Evolutionary conservation across 2,113 vertebrate species (phyloP).

Genomic region (Serilophus lunatus): DNA sequence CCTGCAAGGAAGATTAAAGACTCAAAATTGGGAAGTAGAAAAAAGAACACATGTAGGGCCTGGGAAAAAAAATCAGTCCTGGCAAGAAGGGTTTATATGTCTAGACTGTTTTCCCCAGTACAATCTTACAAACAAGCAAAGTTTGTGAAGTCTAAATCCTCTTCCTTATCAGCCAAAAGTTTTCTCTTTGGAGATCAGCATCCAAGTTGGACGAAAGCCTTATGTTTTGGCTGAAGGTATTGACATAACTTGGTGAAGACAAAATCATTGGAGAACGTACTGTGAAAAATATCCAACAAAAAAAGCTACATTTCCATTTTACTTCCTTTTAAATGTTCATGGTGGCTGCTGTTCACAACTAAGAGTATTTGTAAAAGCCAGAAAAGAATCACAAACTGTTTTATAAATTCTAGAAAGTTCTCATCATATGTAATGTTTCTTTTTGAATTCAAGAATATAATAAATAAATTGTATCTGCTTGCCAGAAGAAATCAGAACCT

Average conservation of each 20-base stretch:
- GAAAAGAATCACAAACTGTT: not conserved
- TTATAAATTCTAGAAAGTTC: not conserved
- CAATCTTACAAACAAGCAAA: not conserved
- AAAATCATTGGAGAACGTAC: not conserved
- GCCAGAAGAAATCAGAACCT: not conserved
- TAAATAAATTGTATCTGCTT: not conserved
- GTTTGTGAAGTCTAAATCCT: not conserved
- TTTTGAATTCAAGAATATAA: not conserved
- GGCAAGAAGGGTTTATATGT: not conserved
- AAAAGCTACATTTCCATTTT: not conserved
- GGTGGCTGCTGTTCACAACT: not conserved
- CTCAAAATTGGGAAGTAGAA: not conserved
- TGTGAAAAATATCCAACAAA: not conserved
- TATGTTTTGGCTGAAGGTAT: not conserved
- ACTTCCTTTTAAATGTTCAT: not conserved
- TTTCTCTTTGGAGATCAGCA: not conserved
- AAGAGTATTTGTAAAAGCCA: not conserved
- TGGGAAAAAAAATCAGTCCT: constrained; percentile 8
- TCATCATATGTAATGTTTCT: not conserved
- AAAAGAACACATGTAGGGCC: not conserved
- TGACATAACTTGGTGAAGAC: not conserved
- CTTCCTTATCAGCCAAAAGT: not conserved
- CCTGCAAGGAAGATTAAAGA: not conserved
- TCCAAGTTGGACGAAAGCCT: not conserved
- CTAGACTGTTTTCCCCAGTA: constrained; percentile 10